Evolutionary conservation across 2,797 vertebrate genomes (phyloP).

Genomic region (Odontamblyopus lacepedii): DNA sequence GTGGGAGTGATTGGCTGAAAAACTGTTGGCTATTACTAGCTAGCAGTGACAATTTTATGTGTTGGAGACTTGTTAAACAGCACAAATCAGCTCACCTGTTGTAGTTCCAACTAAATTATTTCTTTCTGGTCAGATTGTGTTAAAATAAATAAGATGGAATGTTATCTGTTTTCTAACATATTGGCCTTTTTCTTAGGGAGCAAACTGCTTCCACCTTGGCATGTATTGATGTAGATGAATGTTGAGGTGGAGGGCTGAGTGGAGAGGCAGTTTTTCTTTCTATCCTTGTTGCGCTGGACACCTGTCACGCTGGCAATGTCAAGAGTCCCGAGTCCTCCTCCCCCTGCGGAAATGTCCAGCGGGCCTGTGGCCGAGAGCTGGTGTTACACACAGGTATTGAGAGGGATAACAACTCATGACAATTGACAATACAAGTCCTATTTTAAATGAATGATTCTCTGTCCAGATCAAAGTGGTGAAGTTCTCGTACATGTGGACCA

Average conservation of each 20-base stretch:
- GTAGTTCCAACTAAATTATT: too few species aligned
- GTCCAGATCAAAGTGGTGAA: slow-evolving; percentile 98
- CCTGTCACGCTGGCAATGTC: slow-evolving; percentile 97
- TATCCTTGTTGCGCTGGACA: slow-evolving; percentile 60
- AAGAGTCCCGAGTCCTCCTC: slow-evolving; percentile 98
- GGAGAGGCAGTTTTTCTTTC: slow-evolving; percentile 53
- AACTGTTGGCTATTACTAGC: too few species aligned
- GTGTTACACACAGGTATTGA: slow-evolving; percentile 91
- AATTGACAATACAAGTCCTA: not conserved
- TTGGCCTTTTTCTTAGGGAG: slow-evolving; percentile 53
- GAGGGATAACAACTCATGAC: not conserved
- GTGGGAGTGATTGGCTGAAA: too few species aligned
- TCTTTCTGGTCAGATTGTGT: too few species aligned
- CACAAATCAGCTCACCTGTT: too few species aligned
- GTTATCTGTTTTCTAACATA: not conserved
- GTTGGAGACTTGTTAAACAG: too few species aligned
- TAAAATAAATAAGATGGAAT: too few species aligned
- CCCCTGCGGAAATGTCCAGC: slow-evolving; percentile 99
- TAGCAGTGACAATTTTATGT: too few species aligned
- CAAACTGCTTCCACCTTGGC: slow-evolving; percentile 53
- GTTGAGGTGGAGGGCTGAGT: slow-evolving; percentile 52
- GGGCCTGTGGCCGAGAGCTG: slow-evolving; percentile 98
- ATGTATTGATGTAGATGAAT: slow-evolving; percentile 57
- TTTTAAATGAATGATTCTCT: not conserved
- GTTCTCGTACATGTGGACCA: slow-evolving; percentile 99